A percentile compares a stretch with the other conserved stretches of the same genome.
phyloP scores from a whole-genome alignment of 2,888 invertebrate species.

The Ischnura elegans region DNA sequence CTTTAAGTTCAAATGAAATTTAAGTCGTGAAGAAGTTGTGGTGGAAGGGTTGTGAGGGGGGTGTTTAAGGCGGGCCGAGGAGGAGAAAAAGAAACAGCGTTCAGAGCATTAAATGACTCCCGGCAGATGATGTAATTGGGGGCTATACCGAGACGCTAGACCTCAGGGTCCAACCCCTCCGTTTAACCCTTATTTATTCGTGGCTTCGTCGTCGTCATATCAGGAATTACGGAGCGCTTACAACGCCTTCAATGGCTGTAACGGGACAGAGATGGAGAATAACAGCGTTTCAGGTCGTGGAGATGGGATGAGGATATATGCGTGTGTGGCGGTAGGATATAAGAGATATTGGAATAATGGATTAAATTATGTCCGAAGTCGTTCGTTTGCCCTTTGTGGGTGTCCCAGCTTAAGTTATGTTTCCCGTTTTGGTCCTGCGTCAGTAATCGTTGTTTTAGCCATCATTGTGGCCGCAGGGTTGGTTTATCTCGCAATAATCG shows the following conservation, averaged over 20 bases:
- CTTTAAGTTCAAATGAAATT: neutral
- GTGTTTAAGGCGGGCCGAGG: neutral
- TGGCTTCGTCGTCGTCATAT: neutral
- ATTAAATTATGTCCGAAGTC: neutral
- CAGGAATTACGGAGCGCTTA: slow-evolving; percentile 4
- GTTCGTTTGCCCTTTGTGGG: neutral
- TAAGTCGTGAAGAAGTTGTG: neutral
- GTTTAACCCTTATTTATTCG: slow-evolving; percentile 4
- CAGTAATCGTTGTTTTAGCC: neutral
- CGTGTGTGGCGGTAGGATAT: neutral
- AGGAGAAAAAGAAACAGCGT: neutral
- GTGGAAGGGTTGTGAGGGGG: neutral
- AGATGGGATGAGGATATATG: neutral
- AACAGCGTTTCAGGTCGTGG: neutral
- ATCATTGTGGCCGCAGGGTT: neutral
- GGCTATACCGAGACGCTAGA: neutral
- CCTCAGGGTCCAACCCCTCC: neutral
- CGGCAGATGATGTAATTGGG: slow-evolving; percentile 14
- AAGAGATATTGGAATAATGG: neutral
- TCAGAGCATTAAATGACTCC: neutral
- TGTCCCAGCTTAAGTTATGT: neutral
- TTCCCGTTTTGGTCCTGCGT: neutral
- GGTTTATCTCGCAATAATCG: no score
- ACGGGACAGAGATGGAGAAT: neutral
- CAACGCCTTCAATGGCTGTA: neutral